phyloP scores from a whole-genome alignment of 2,113 vertebrate species.

The Lamprologus lemairii region DNA sequence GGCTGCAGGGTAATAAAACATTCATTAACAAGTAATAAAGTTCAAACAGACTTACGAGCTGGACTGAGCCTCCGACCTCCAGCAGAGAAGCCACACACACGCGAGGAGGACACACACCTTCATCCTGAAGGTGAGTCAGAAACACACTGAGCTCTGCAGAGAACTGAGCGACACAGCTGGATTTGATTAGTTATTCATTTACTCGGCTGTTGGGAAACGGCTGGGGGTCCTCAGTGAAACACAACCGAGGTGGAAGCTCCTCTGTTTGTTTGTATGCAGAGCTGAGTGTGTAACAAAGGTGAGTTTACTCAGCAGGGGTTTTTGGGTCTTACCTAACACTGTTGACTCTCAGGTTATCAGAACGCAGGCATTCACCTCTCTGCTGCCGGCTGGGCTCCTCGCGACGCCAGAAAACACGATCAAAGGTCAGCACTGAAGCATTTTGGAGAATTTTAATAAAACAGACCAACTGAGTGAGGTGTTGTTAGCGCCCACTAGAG shows the following conservation, averaged over 20 bases:
- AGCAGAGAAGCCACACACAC: neutral
- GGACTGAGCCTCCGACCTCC: neutral
- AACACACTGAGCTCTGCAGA: neutral
- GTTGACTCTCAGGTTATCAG: neutral
- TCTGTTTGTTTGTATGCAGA: neutral
- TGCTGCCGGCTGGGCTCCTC: neutral
- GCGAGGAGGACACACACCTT: conserved; percentile 26
- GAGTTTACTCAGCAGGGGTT: conserved; percentile 32
- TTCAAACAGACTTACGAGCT: conserved; percentile 34
- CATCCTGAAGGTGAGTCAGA: conserved; percentile 1
- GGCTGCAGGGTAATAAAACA: neutral
- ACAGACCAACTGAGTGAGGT: neutral
- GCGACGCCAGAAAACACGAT: neutral
- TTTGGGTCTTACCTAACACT: conserved; percentile 27
- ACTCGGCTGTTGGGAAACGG: neutral
- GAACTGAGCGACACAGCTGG: accelerated
- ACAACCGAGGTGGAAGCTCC: neutral
- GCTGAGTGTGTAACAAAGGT: conserved; percentile 28
- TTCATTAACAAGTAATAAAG: neutral
- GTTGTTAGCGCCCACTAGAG: neutral
- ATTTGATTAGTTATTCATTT: neutral
- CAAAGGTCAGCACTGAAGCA: neutral
- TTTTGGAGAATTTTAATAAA: neutral
- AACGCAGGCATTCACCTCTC: neutral
- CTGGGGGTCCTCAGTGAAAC: neutral